phyloP scores from a whole-genome alignment of 2,888 invertebrate species.

The Herminia tarsipennalis region DNA sequence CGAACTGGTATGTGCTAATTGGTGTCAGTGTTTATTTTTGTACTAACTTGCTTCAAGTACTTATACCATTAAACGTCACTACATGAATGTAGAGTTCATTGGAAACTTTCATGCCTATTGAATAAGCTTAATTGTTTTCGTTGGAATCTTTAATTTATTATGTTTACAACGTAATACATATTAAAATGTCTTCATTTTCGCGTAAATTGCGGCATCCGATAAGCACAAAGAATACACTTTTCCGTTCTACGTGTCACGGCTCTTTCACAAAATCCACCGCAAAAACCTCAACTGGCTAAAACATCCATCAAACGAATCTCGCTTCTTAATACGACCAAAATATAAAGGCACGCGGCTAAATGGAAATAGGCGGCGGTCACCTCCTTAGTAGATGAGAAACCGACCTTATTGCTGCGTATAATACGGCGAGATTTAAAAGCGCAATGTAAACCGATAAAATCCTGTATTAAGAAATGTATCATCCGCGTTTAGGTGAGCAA shows the following conservation, averaged over 20 bases:
- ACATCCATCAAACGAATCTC: slow-evolving; percentile 76
- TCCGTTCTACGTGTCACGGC: slow-evolving; percentile 49
- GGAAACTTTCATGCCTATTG: slow-evolving; percentile 53
- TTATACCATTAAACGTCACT: slow-evolving; percentile 23
- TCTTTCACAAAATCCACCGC: slow-evolving; percentile 62
- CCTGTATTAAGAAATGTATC: slow-evolving; percentile 65
- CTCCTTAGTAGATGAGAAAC: slow-evolving; percentile 40
- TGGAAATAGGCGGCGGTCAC: slow-evolving; percentile 58
- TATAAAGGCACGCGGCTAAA: slow-evolving; percentile 71
- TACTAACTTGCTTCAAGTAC: slow-evolving; percentile 33
- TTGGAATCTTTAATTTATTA: too few relatives aligned
- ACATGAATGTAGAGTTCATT: slow-evolving; percentile 45
- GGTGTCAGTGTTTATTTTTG: slow-evolving; percentile 68
- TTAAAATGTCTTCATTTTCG: slow-evolving; percentile 15
- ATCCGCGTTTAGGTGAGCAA: slow-evolving; percentile 64
- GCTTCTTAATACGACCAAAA: slow-evolving; percentile 75
- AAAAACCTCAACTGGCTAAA: slow-evolving; percentile 68
- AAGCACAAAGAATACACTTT: slow-evolving; percentile 48
- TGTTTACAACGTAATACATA: too few relatives aligned
- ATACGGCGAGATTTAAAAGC: slow-evolving; percentile 59
- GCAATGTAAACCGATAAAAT: slow-evolving; percentile 48
- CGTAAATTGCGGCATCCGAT: slow-evolving; percentile 19
- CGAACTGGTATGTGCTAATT: slow-evolving; percentile 60
- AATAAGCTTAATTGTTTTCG: too few relatives aligned
- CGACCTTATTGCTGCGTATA: slow-evolving; percentile 53